Base-by-base conservation (phyloP, 2,797 vertebrate species). In the Smutsia gigantea region DNA sequence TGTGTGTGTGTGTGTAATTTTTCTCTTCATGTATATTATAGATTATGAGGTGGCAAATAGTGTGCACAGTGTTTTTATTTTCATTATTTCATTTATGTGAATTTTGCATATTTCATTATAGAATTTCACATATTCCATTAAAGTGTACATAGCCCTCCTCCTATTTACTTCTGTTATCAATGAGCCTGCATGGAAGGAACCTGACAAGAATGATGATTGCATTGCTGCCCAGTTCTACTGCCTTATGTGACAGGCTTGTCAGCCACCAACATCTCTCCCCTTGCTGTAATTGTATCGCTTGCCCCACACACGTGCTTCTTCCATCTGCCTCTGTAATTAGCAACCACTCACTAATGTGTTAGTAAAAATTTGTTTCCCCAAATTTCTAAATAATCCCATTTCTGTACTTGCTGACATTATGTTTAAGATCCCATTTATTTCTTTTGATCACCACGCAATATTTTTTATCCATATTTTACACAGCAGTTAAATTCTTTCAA, bases 401-500 rank as follows among this genome's bases (percentile, higher is more conserved):
- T 85, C 46, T 89, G 46, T 59, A 34, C 42, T 59, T 68, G 61
- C 39, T 86, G 3, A 75, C 3, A 0, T 34, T 85, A 23, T 89
- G 39, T 83, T 64, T 25, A 86, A 77, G 55, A 86, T 14, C 12
- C 0, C 10, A 31, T 27, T 72, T 83, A 39, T 13, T 15, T 23
- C 29, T 37, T 85, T 64, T 81, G n/a, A 14, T 75, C 51, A n/a
- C 61, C 25, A 37, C 14, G 18, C 0, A 25, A 7, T 12, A 19
- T 15, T 49, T 66, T 46, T 8, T 19, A 27, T 42, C 27, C 63
- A 23, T 49, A 42, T 59, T 81, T 96, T 66, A 61, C 18, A 92
- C 5, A 71, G 57, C 23, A 55, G 29, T 71, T 86, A 17, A 77
- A 21, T 94, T 89, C 19, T 77, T 95, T 85, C 31, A 82, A 55